A percentile compares a stretch with the other conserved stretches of the same genome.
phyloP scores from a whole-genome alignment of 1,140 invertebrate genomes.

The Panagrolaimus sp. region DNA sequence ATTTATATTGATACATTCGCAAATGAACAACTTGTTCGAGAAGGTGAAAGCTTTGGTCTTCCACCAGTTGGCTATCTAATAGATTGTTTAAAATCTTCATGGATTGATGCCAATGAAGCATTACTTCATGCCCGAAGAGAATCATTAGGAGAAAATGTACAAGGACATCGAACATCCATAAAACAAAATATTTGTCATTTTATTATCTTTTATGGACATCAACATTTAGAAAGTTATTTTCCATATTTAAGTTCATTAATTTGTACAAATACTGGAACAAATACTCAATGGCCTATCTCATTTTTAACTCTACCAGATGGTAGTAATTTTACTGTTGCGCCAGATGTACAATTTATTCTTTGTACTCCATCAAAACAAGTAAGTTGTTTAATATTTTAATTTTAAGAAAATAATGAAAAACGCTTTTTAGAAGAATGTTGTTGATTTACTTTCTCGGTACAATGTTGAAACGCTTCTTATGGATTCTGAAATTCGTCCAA shows the following conservation, averaged over 20 bases:
- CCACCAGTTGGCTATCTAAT: constrained; percentile 19
- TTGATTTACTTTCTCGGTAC: constrained; percentile 30
- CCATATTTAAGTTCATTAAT: constrained; percentile 33
- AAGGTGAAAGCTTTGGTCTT: constrained; percentile 26
- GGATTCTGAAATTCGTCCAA: neutral
- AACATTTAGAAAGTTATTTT: constrained; percentile 31
- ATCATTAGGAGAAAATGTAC: neutral
- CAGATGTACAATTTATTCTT: constrained; percentile 26
- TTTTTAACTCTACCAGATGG: constrained; percentile 34
- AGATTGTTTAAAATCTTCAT: constrained; percentile 25
- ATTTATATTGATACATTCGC: constrained; percentile 34
- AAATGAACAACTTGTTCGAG: constrained; percentile 25
- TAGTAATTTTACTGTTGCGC: constrained; percentile 35
- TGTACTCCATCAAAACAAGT: constrained; percentile 27
- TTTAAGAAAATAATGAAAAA: neutral
- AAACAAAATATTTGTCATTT: constrained; percentile 18
- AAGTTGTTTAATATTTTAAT: neutral
- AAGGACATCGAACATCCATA: neutral
- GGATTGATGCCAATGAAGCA: neutral
- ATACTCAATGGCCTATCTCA: constrained; percentile 26
- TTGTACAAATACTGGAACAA: neutral
- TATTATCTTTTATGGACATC: constrained; percentile 30
- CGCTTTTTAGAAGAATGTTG: constrained; percentile 26
- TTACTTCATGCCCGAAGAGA: no score
- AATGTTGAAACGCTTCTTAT: constrained; percentile 25